These are phyloP conservation scores for Fistularia tabacaria DNA, from an alignment of 2,797 vertebrate species.

Conservation along the genomic window DNA sequence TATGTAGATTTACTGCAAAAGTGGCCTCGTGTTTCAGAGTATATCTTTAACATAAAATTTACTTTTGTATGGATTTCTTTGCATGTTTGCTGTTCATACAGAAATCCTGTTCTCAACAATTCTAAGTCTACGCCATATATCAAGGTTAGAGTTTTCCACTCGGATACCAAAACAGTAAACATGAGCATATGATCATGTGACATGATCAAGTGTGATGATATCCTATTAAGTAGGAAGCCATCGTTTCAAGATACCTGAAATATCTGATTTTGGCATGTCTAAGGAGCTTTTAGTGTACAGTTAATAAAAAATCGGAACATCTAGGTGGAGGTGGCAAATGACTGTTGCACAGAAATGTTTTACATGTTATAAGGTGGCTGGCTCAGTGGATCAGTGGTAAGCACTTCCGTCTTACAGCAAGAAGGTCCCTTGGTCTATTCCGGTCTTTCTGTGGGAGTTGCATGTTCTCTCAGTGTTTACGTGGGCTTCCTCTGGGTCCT, in stretches of 20 bases:
- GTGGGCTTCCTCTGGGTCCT: too few relatives aligned
- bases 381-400: too few relatives aligned
- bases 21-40: too few relatives aligned
- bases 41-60: not conserved
- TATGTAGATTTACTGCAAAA: too few relatives aligned
- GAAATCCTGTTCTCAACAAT: constrained; percentile 14
- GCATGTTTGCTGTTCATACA: not conserved
- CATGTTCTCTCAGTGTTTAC: too few relatives aligned
- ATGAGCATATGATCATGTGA: not conserved
- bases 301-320: too few relatives aligned
- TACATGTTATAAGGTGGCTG: not conserved
- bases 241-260: constrained; percentile 47
- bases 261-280: constrained; percentile 40
- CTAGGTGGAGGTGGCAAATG: too few relatives aligned
- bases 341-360: constrained; percentile 24
- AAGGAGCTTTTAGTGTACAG: constrained; percentile 50
- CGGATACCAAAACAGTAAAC: not conserved
- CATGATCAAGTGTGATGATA: constrained; percentile 26
- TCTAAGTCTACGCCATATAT: too few relatives aligned
- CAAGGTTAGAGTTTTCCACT: too few relatives aligned
- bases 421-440: too few relatives aligned
- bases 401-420: too few relatives aligned
- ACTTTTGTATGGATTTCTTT: not conserved
- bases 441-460: too few relatives aligned
- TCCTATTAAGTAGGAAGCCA: constrained; percentile 30